A percentile compares a stretch with the other conserved stretches of the same genome.
phyloP scores from a whole-genome alignment of 2,888 invertebrate genomes.

The Drosophila pseudotakahashii region DNA sequence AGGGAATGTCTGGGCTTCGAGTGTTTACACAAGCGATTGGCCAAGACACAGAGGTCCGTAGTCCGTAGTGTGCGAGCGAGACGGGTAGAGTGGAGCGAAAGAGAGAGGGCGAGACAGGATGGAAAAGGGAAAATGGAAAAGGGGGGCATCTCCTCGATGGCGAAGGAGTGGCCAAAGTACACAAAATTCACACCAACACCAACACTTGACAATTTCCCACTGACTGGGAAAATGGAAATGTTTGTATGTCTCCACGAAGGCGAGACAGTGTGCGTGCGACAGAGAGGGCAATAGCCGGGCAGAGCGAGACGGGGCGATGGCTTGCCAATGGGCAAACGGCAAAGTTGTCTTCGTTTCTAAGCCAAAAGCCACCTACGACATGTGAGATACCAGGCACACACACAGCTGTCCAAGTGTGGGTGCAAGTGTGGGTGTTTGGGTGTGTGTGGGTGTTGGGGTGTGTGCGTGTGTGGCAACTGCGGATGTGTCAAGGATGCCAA shows the following conservation, averaged over 20 bases:
- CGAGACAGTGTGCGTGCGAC: slow-evolving; percentile 15
- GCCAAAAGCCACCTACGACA: slow-evolving; percentile 39
- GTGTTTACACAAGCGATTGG: slow-evolving; percentile 85
- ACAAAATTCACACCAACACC: slow-evolving; percentile 83
- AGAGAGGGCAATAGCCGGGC: slow-evolving; percentile 4
- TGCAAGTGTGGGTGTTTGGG: not conserved
- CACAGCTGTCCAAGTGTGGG: slow-evolving; percentile 3
- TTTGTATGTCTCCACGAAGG: slow-evolving; percentile 28
- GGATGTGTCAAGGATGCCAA: slow-evolving; percentile 34
- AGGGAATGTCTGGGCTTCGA: slow-evolving; percentile 36
- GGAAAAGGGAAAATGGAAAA: not conserved
- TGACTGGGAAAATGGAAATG: slow-evolving; percentile 46
- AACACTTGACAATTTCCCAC: slow-evolving; percentile 71
- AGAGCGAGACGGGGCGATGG: slow-evolving; percentile 30
- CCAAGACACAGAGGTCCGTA: slow-evolving; percentile 65
- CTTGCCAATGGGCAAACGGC: slow-evolving; percentile 56
- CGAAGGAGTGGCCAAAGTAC: slow-evolving; percentile 84
- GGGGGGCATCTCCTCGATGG: slow-evolving; percentile 23
- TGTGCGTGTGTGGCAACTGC: slow-evolving; percentile 4
- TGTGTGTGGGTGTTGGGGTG: not conserved
- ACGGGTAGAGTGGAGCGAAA: slow-evolving; percentile 12
- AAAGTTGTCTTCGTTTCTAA: slow-evolving; percentile 50
- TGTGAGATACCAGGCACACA: slow-evolving; percentile 23
- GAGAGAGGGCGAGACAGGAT: slow-evolving; percentile 63
- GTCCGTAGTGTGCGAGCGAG: slow-evolving; percentile 46